phyloP scores from a whole-genome alignment of 1,140 invertebrate genomes.

The Colletes gigas region DNA sequence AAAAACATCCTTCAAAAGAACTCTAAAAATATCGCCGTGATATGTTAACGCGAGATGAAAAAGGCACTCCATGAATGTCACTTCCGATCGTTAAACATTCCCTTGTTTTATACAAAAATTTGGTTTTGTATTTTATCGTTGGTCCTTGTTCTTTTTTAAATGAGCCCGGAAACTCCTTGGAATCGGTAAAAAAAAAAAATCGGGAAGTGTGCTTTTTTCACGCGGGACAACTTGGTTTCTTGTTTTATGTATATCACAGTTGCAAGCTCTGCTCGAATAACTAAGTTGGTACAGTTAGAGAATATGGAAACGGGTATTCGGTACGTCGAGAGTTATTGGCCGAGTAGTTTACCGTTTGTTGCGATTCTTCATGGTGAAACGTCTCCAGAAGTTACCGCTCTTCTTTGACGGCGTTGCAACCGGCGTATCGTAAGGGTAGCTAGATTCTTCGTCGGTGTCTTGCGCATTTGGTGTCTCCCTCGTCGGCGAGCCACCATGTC shows the following conservation, averaged over 20 bases:
- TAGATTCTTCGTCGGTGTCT: constrained; percentile 77
- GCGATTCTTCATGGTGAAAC: constrained; percentile 87
- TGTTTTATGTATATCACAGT: constrained; percentile 76
- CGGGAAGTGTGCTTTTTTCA: constrained; percentile 15
- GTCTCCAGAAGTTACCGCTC: constrained; percentile 87
- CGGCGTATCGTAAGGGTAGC: constrained; percentile 78
- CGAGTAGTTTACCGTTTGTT: constrained; percentile 84
- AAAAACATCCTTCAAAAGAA: constrained; percentile 2
- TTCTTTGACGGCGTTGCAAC: constrained; percentile 78
- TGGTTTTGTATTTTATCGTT: constrained; percentile 20
- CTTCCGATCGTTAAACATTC: too few species aligned
- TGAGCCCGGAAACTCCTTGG: constrained; percentile 48
- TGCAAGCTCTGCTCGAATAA: constrained; percentile 74
- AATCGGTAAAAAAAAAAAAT: constrained; percentile 22
- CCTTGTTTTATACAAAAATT: constrained; percentile 30
- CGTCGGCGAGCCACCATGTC: constrained; percentile 80
- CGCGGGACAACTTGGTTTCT: constrained; percentile 62
- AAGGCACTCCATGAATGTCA: too few species aligned
- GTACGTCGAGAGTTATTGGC: background rate
- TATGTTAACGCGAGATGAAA: constrained; percentile 13
- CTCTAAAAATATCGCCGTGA: constrained; percentile 30
- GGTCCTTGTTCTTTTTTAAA: constrained; percentile 24
- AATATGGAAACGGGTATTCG: constrained; percentile 44
- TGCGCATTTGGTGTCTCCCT: constrained; percentile 77
- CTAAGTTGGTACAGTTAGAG: constrained; percentile 61